Base-by-base conservation (phyloP, 2,888 invertebrate species). In the Xanthia togata region DNA sequence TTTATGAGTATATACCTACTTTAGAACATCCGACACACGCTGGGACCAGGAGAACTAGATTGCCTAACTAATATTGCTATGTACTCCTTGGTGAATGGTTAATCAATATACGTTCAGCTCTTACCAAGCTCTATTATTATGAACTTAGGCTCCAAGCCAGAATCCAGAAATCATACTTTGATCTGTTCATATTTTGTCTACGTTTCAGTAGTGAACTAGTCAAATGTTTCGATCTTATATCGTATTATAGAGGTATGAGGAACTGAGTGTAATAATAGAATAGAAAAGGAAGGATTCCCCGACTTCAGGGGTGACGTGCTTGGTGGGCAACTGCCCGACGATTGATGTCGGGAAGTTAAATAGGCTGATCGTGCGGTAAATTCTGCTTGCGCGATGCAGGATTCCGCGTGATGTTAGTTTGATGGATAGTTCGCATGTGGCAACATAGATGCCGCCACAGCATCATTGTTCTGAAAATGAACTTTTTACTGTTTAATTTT, bases 31-130 rank as follows among this genome's bases (percentile, higher is more conserved):
- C 44, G 50, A 26, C 44, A 53, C n/a, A 44, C 2, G 17, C 17
- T 71, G n/a, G 60, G 1, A 60, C 53, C 60, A 53, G 26, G 23
- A 53, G 60, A 53, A 79, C 60, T 60, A 44, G 23, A 70, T 70
- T 44, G 4, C 59, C 59, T 59, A 79, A 50, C 59, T 60, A 41
- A 53, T 60, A 31, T 44, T 9, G 31, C n/a, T 57, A 53, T 47
- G 4, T 35, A n/a, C 41, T 59, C n/a, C 35, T 68, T 53, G n/a
- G 41, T 79, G 0, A 76, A 76, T 53, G 70, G 50, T 70, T 79
- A 44, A 60, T 76, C 70, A 79, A 76, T 79, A 38, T 6, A 62
- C 35, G 60, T 38, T 79, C 53, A 62, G 26, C 80, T 55, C 53
- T 47, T 47, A 23, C 6, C 14, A 20, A 70, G 35, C 6, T 31